Evolutionary conservation across 1,140 invertebrate genomes (phyloP), one percentile per base, ranked within the genome.

Genomic region (Teleogryllus occipitalis): DNA sequence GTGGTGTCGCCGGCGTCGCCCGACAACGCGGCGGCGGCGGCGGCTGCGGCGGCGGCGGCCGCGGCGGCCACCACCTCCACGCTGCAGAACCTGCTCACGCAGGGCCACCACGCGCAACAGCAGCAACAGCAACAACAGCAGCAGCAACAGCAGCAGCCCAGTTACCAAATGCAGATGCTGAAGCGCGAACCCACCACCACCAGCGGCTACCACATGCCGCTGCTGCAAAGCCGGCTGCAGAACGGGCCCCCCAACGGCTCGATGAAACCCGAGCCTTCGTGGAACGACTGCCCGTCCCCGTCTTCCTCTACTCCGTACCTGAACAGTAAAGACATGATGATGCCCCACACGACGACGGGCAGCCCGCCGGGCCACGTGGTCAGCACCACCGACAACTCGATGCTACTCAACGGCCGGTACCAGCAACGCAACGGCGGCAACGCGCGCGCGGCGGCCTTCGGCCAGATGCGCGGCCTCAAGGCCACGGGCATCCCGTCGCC

Each of bases 201-300:
- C 65, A 79, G 21, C 47, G 77, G 18, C 8, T 78, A 77, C 48
- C 94, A 94, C 82, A 94, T 94, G 89, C 93, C 94, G 0, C 84
- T 95, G 78, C 87, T 90, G 0, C 88, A 90, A 54, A 87, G 87
- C 22, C 84, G 89, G 74, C 81, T 90, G 27, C 88, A 89, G 78
- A 86, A 88, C 72, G 86, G 87, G 0, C 84, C 84, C 22, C 82
- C 83, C 7, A 80, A 80, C 14, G 80, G 78, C 21, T 54, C 78
- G 8, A 79, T 79, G 14, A 81, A 81, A 47, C 72, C 80, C 12
- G 80, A 80, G 21, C 77, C 72, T 1, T 74, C 47, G 8, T 22
- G 80, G 73, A 76, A 54, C 21, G 84, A 83, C 27, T 83, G 83
- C 74, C 82, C 83, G 6, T 83, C 83, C 18, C 87, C 88, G 0